A percentile compares a stretch with the other conserved stretches of the same genome.
phyloP scores from a whole-genome alignment of 1,140 invertebrate genomes.

The Panagrolaimus sp. region DNA sequence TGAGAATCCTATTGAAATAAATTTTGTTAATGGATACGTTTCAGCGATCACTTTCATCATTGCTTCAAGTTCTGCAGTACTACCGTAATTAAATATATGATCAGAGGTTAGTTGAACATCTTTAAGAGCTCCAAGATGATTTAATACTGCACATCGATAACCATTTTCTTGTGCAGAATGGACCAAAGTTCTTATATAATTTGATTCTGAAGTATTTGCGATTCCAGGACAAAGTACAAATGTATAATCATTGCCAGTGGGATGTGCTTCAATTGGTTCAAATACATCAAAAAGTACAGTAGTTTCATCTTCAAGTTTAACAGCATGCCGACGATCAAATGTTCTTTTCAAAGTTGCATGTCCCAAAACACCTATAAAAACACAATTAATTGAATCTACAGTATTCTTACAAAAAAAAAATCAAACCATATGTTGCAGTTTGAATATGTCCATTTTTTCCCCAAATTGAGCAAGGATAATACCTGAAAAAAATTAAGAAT shows the following conservation, averaged over 20 bases:
- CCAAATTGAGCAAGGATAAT: conserved; percentile 81
- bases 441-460: conserved; percentile 88
- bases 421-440: conserved; percentile 64
- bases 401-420: no score
- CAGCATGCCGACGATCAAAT: conserved; percentile 70
- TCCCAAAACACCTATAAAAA: conserved; percentile 74
- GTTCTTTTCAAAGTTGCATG: conserved; percentile 78
- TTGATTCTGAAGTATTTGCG: conserved; percentile 83
- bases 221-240: conserved; percentile 84
- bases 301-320: conserved; percentile 73
- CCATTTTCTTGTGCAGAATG: conserved; percentile 80
- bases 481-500: conserved; percentile 69
- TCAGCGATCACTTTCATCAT: conserved; percentile 73
- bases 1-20: conserved; percentile 80
- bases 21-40: conserved; percentile 70
- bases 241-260: conserved; percentile 67
- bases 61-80: conserved; percentile 70
- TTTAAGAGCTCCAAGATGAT: conserved; percentile 81
- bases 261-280: conserved; percentile 68
- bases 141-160: conserved; percentile 83
- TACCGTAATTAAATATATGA: conserved; percentile 84
- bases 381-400: no score
- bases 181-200: conserved; percentile 84
- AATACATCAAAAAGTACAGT: conserved; percentile 86
- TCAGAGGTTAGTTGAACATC: conserved; percentile 79